Evolutionary conservation across 1,140 invertebrate species (phyloP).

Genomic region (Procambarus virginalis): DNA sequence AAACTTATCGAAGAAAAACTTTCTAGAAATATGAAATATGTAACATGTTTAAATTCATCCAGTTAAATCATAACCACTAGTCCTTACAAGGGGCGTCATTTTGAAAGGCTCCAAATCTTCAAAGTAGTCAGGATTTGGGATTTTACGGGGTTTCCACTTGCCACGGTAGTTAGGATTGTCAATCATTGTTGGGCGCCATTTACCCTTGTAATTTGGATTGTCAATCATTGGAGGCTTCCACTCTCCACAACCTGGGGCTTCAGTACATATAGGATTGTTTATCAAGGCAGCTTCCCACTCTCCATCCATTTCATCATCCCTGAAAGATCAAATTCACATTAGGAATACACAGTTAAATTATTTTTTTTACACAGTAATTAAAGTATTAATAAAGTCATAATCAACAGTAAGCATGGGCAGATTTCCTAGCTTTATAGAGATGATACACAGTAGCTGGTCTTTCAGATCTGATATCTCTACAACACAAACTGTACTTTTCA

Average conservation of each 20-base stretch:
- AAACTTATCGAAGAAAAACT: neutral
- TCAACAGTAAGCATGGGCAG: too few species aligned
- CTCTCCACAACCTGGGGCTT: constrained; percentile 90
- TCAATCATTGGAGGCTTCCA: constrained; percentile 91
- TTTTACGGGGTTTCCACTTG: constrained; percentile 91
- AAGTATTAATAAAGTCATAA: too few species aligned
- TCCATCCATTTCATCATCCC: constrained; percentile 98
- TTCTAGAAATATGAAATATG: neutral
- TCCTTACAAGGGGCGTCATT: constrained; percentile 93
- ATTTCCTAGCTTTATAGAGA: too few species aligned
- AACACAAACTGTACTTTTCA: too few species aligned
- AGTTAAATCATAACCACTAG: neutral
- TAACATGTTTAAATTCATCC: neutral
- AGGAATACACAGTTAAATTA: too few species aligned
- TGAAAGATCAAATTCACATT: constrained; percentile 69
- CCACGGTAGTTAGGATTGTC: constrained; percentile 96
- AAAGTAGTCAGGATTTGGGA: constrained; percentile 94
- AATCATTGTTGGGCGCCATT: constrained; percentile 92
- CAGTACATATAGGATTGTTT: constrained; percentile 90
- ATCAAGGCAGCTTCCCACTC: constrained; percentile 97
- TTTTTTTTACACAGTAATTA: too few species aligned
- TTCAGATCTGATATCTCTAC: too few species aligned
- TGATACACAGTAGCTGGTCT: too few species aligned
- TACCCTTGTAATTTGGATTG: constrained; percentile 92
- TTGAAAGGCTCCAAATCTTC: constrained; percentile 92